A percentile compares a stretch with the other conserved stretches of the same genome.
phyloP scores from a whole-genome alignment of 35 echinoderm and acorn worm genomes.

The Diadema setosum region DNA sequence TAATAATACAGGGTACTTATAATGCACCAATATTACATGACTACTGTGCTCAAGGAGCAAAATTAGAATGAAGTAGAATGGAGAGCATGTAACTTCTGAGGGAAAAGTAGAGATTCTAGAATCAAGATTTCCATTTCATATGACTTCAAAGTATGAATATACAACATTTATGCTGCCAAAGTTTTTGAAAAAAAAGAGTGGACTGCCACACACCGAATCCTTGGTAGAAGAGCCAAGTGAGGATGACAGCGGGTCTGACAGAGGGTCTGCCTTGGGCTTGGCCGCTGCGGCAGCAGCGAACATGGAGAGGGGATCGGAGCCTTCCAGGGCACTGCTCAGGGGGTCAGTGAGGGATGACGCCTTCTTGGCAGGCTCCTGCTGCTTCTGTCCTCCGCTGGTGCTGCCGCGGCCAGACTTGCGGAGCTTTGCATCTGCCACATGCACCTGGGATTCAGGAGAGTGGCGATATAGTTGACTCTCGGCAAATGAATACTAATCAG shows the following conservation, averaged over 20 bases:
- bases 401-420: conserved; percentile 49
- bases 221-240: not conserved
- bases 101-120: no score
- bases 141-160: no score
- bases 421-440: conserved; percentile 46
- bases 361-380: conserved; percentile 32
- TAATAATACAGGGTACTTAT: no score
- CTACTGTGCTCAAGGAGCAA: no score
- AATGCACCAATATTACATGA: no score
- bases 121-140: no score
- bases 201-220: conserved; percentile 37
- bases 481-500: not conserved
- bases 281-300: conserved; percentile 76
- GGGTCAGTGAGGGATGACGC: conserved; percentile 42
- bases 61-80: no score
- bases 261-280: conserved; percentile 34
- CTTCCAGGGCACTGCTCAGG: conserved; percentile 74
- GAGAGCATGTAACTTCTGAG: no score
- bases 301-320: conserved; percentile 81
- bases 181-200: not conserved
- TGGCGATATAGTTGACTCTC: no score
- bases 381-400: not conserved
- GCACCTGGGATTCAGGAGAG: not conserved
- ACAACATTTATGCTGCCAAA: no score
- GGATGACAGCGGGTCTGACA: conserved; percentile 47